Conservation (phyloP, 2,888 invertebrate species). For the Ornithoptera priamus region DNA sequence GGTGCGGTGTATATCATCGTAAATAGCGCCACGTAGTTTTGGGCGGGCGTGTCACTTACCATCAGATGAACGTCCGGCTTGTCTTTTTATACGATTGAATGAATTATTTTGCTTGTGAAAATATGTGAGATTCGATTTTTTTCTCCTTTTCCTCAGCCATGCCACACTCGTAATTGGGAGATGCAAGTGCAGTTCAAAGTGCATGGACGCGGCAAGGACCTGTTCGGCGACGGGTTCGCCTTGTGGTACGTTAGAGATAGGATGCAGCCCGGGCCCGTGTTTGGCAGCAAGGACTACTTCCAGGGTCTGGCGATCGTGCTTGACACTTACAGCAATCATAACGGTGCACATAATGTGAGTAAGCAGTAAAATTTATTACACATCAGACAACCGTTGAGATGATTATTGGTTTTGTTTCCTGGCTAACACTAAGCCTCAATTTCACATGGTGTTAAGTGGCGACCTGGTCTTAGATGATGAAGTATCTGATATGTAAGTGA, state of each 20-base stretch:
- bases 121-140: too few relatives aligned
- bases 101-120: too few relatives aligned
- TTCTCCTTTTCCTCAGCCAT: conserved; percentile 81
- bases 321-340: conserved; percentile 99
- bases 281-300: conserved; percentile 96
- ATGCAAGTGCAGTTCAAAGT: conserved; percentile 97
- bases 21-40: too few relatives aligned
- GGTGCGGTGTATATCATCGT: too few relatives aligned
- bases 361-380: neutral
- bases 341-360: conserved; percentile 97
- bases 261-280: conserved; percentile 91
- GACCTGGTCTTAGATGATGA: too few relatives aligned
- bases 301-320: conserved; percentile 94
- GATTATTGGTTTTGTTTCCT: neutral
- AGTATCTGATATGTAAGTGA: too few relatives aligned
- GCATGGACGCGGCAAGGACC: conserved; percentile 94
- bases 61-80: too few relatives aligned
- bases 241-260: conserved; percentile 93
- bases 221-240: conserved; percentile 98
- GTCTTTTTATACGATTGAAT: too few relatives aligned
- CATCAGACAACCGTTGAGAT: neutral
- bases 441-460: too few relatives aligned
- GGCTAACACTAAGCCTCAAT: neutral
- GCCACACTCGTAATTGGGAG: conserved; percentile 95
- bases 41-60: too few relatives aligned